phyloP scores from a whole-genome alignment of 1,140 invertebrate species.

The Camponotus vicinus region DNA sequence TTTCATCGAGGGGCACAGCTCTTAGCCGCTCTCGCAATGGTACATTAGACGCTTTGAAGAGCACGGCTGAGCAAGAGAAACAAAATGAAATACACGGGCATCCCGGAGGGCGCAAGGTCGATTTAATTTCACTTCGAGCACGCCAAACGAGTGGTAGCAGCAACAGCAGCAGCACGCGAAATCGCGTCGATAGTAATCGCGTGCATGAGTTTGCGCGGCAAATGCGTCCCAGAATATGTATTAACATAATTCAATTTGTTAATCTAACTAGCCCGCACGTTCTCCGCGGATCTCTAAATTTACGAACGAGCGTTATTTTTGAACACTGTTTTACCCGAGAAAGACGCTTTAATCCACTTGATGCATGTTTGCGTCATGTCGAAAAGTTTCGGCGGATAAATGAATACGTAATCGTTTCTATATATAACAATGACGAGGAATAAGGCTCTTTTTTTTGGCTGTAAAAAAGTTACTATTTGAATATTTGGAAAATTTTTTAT shows the following conservation, averaged over 20 bases:
- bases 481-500: not conserved
- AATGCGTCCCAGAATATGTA: conserved; percentile 30
- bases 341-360: conserved; percentile 38
- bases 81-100: conserved; percentile 48
- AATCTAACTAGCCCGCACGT: conserved; percentile 7
- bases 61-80: conserved; percentile 25
- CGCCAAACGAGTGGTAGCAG: not conserved
- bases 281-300: conserved; percentile 28
- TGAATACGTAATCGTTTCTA: conserved; percentile 9
- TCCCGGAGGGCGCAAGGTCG: conserved; percentile 26
- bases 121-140: conserved; percentile 51
- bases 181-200: conserved; percentile 11
- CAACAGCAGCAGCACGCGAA: conserved; percentile 14
- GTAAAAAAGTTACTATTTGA: not conserved
- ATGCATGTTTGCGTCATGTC: not conserved
- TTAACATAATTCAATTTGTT: conserved; percentile 59
- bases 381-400: not conserved
- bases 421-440: not conserved
- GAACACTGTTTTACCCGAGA: conserved; percentile 26
- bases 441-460: not conserved
- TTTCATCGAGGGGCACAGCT: conserved; percentile 31
- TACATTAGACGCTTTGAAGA: conserved; percentile 57
- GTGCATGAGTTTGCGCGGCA: not conserved
- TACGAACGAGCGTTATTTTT: conserved; percentile 29
- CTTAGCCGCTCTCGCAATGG: conserved; percentile 39